Evolutionary conservation across 2,113 vertebrate species (phyloP).

Genomic region (Hydrochoerus hydrochaeris): DNA sequence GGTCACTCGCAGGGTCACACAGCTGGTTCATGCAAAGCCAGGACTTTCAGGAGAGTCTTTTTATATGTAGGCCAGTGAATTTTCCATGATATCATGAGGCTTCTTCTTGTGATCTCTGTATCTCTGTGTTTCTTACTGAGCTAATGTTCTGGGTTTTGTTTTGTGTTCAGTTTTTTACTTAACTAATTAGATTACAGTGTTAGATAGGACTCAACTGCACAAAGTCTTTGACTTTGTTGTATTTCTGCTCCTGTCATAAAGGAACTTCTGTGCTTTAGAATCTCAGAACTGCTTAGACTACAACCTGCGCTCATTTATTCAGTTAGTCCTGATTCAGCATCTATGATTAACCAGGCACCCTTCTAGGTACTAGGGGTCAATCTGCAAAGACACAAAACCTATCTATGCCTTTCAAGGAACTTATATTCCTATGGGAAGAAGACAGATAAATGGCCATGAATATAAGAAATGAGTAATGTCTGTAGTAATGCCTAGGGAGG

Average conservation of each 20-base stretch:
- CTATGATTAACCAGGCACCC: not conserved
- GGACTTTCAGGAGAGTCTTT: not conserved
- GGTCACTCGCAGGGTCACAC: not conserved
- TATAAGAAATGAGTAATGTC: not conserved
- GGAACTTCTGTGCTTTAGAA: not conserved
- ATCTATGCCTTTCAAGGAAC: not conserved
- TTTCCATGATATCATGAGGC: not conserved
- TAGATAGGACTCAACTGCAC: not conserved
- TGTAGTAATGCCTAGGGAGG: not conserved
- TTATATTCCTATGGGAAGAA: not conserved
- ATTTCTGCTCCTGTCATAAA: not conserved
- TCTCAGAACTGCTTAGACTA: not conserved
- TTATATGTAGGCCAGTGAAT: not conserved
- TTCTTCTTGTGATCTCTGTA: not conserved
- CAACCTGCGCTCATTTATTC: not conserved
- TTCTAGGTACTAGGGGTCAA: not conserved
- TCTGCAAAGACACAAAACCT: not conserved
- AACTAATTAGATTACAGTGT: not conserved
- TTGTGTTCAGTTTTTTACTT: not conserved
- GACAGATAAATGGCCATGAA: not conserved
- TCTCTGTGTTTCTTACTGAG: not conserved
- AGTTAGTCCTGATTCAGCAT: slow-evolving; percentile 9
- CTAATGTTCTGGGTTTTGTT: not conserved
- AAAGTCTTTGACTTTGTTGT: not conserved
- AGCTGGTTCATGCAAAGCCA: not conserved